phyloP scores from a whole-genome alignment of 2,797 vertebrate species.

The Tauraco hartlaubi region DNA sequence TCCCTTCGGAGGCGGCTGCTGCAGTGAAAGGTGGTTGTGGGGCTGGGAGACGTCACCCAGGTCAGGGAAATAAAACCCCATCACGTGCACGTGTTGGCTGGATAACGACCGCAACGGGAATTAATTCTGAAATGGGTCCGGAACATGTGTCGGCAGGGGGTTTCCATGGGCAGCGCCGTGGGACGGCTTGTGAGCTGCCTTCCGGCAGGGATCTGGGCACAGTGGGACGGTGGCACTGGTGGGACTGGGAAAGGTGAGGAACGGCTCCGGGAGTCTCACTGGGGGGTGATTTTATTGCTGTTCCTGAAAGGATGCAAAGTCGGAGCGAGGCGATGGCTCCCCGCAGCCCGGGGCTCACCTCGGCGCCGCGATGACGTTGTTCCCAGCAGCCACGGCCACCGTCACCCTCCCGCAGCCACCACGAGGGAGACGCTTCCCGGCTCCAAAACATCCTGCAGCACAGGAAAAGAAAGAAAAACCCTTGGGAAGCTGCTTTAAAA shows the following conservation, averaged over 20 bases:
- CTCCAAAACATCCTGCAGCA: neutral
- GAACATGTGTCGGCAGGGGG: fast-evolving
- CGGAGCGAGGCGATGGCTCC: neutral
- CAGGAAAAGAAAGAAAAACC: neutral
- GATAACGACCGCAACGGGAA: neutral
- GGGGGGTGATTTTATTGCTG: neutral
- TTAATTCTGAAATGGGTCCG: neutral
- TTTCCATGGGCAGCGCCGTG: neutral
- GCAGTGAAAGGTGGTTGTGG: neutral
- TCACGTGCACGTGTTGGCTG: fast-evolving
- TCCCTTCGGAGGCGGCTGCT: neutral
- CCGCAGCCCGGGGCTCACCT: neutral
- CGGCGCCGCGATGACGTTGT: neutral
- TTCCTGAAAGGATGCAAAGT: neutral
- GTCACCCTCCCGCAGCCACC: neutral
- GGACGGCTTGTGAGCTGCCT: neutral
- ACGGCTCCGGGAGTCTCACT: neutral
- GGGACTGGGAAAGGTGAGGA: neutral
- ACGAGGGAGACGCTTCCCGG: fast-evolving
- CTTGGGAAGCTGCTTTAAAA: neutral
- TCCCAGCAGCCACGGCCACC: neutral
- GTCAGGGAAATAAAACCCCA: neutral
- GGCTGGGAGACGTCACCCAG: neutral
- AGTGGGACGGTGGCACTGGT: neutral
- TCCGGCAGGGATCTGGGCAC: neutral